Conservation (phyloP, 2,113 vertebrate species). For the Athene cunicularia region DNA sequence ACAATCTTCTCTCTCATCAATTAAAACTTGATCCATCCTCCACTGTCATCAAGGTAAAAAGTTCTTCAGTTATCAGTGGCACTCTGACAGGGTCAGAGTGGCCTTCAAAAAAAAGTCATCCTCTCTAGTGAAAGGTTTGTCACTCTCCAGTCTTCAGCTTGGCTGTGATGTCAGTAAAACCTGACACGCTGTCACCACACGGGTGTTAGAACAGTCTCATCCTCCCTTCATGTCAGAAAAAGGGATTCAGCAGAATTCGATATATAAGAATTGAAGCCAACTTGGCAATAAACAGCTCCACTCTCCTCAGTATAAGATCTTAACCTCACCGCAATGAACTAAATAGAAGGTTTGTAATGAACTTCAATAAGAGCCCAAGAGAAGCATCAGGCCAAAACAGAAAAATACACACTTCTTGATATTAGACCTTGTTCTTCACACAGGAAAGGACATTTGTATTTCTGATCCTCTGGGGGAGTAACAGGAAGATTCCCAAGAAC, state of each 20-base stretch:
- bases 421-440: neutral
- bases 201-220: neutral
- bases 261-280: constrained; percentile 24
- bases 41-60: neutral
- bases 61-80: neutral
- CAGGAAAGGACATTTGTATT: neutral
- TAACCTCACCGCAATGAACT: neutral
- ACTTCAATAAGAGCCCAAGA: neutral
- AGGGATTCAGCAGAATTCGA: constrained; percentile 56
- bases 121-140: neutral
- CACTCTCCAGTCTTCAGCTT: neutral
- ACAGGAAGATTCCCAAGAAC: neutral
- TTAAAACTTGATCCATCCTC: neutral
- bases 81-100: neutral
- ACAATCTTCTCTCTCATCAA: neutral
- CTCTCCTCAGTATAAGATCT: constrained; percentile 7
- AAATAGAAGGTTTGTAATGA: neutral
- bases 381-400: neutral
- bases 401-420: neutral
- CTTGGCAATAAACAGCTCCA: neutral
- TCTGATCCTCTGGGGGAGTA: neutral
- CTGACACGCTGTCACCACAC: constrained; percentile 26
- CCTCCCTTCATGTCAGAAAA: constrained; percentile 14
- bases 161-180: constrained; percentile 53
- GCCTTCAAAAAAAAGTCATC: neutral